Evolutionary conservation across 2,888 invertebrate genomes (phyloP).

Genomic region (Brachycybe producta): DNA sequence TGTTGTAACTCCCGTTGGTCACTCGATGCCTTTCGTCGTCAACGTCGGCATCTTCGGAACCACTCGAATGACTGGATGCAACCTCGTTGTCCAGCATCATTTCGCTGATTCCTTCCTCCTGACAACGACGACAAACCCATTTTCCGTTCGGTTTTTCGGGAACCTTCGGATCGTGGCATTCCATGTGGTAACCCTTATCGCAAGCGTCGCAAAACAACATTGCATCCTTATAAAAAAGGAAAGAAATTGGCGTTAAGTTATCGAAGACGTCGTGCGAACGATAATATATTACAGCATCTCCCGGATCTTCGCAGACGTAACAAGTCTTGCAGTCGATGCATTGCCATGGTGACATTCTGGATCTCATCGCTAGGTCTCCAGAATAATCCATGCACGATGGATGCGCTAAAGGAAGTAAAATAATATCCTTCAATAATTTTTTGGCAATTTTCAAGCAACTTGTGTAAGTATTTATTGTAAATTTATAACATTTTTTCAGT

Average conservation of each 20-base stretch:
- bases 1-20: too few relatives aligned
- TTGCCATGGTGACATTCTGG: constrained; percentile 49
- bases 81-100: too few relatives aligned
- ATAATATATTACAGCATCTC: constrained; percentile 30
- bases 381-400: constrained; percentile 41
- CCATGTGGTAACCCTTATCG: constrained; percentile 69
- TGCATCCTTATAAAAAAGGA: constrained; percentile 43
- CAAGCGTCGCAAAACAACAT: constrained; percentile 69
- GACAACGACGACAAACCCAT: constrained; percentile 27
- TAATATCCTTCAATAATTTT: background rate
- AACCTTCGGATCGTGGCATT: constrained; percentile 56
- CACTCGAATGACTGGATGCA: background rate
- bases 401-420: constrained; percentile 33
- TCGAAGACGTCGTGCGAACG: too few relatives aligned
- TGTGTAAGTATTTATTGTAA: too few relatives aligned
- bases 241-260: too few relatives aligned
- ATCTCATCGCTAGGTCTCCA: constrained; percentile 33
- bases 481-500: too few relatives aligned
- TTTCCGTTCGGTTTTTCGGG: constrained; percentile 34
- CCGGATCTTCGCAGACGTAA: constrained; percentile 59
- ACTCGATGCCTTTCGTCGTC: too few relatives aligned
- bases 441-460: background rate
- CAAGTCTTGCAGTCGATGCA: constrained; percentile 84
- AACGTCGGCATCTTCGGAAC: background rate
- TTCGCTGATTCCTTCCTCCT: too few relatives aligned